A percentile compares a stretch with the other conserved stretches of the same genome.
Conservation (phyloP, 2,113 vertebrate genomes). For the Puma concolor region DNA sequence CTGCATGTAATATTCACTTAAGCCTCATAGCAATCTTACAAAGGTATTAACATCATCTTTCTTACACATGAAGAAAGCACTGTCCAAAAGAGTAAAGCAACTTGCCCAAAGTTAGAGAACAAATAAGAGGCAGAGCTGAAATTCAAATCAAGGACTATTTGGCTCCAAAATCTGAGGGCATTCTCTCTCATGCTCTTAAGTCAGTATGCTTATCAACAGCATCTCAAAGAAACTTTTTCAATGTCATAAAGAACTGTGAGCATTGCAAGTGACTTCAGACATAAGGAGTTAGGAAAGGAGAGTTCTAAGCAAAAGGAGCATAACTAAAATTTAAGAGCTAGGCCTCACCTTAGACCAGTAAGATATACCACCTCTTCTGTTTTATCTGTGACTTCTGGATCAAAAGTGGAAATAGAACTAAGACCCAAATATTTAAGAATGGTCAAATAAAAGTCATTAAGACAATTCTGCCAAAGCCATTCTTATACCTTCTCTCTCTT, state of each 20-base stretch:
- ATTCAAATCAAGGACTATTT: slow-evolving; percentile 32
- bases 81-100: slow-evolving; percentile 37
- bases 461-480: slow-evolving; percentile 12
- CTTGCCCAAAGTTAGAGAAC: slow-evolving; percentile 21
- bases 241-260: neutral
- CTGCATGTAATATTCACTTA: neutral
- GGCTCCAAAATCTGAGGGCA: neutral
- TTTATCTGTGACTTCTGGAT: slow-evolving; percentile 18
- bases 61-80: neutral
- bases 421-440: slow-evolving; percentile 47
- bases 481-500: neutral
- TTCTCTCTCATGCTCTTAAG: neutral
- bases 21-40: neutral
- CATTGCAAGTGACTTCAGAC: neutral
- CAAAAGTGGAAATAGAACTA: slow-evolving; percentile 39
- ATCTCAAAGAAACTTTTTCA: slow-evolving; percentile 36
- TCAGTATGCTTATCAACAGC: neutral
- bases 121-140: slow-evolving; percentile 2
- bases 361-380: neutral
- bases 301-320: slow-evolving; percentile 39
- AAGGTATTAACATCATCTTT: slow-evolving; percentile 5
- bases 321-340: slow-evolving; percentile 45
- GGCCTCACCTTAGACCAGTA: slow-evolving; percentile 4
- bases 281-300: slow-evolving; percentile 5
- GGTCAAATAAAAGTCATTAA: slow-evolving; percentile 27